Evolutionary conservation across 92 coral and sea anemone species (phyloP).

Genomic region (Umimayanthus chanpuru): DNA sequence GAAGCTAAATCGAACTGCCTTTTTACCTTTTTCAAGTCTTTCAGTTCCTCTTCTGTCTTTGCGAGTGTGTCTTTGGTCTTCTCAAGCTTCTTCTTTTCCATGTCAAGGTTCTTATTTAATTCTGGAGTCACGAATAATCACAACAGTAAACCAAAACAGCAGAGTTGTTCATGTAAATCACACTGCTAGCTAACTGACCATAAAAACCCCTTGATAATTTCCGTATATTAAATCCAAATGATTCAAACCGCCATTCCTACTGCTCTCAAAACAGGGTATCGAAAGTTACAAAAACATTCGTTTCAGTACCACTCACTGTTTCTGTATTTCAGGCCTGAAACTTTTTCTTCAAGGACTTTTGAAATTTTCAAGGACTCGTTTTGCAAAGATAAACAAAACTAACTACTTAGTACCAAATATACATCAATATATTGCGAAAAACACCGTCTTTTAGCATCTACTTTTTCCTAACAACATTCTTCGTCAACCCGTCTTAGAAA

Average conservation of each 20-base stretch:
- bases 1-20: not conserved
- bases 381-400: too few species aligned
- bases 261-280: not conserved
- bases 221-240: not conserved
- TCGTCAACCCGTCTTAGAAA: too few species aligned
- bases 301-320: too few species aligned
- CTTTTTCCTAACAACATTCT: too few species aligned
- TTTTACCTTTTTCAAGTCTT: conserved; percentile 89
- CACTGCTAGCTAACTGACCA: not conserved
- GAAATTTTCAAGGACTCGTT: not conserved
- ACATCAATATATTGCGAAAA: too few species aligned
- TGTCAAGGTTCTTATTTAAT: conserved; percentile 83
- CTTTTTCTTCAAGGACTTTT: not conserved
- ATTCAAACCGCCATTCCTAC: not conserved
- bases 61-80: conserved; percentile 79
- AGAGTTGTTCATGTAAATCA: not conserved
- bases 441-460: too few species aligned
- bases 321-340: too few species aligned
- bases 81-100: conserved; percentile 91
- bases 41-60: conserved; percentile 91
- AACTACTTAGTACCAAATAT: too few species aligned
- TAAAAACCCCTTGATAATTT: not conserved
- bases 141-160: not conserved
- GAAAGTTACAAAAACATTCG: too few species aligned
- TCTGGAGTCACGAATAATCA: conserved; percentile 46